Evolutionary conservation across 2,797 vertebrate genomes (phyloP).

Genomic region (Podargus strigoides): DNA sequence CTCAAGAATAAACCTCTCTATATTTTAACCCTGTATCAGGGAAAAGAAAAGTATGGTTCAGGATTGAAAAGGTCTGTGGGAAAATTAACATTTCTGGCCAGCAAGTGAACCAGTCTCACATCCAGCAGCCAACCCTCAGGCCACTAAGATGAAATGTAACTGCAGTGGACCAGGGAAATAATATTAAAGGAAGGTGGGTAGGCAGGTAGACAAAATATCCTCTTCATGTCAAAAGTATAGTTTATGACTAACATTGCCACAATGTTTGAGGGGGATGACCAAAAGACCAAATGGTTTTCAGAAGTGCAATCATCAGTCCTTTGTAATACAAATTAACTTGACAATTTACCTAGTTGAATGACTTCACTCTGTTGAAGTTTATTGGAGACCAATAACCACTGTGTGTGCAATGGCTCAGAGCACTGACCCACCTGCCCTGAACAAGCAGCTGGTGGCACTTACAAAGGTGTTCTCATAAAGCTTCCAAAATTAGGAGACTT

Average conservation of each 20-base stretch:
- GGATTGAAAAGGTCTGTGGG: not conserved
- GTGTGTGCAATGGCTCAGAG: not conserved
- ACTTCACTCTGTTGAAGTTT: not conserved
- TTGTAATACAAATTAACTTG: accelerated
- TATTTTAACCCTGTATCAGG: not conserved
- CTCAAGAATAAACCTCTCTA: not conserved
- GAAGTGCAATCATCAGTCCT: not conserved
- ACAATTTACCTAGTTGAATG: not conserved
- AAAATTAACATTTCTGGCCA: not conserved
- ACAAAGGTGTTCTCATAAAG: not conserved
- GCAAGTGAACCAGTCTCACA: not conserved
- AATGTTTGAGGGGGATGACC: not conserved
- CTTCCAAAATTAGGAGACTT: not conserved
- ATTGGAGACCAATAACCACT: not conserved
- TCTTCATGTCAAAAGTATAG: not conserved
- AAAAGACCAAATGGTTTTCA: not conserved
- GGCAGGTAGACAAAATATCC: not conserved
- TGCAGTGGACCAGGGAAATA: not conserved
- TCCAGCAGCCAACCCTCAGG: not conserved
- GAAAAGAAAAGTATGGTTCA: not conserved
- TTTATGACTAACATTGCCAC: conserved; percentile 1
- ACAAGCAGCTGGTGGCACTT: not conserved
- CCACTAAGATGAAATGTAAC: not conserved
- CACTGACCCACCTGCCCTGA: accelerated
- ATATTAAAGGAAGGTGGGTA: not conserved